Percentiles rank a stretch among this genome's conserved stretches.
phyloP scores from a whole-genome alignment of 53 echinoderm and acorn worm species.

The Apostichopus leukothele region DNA sequence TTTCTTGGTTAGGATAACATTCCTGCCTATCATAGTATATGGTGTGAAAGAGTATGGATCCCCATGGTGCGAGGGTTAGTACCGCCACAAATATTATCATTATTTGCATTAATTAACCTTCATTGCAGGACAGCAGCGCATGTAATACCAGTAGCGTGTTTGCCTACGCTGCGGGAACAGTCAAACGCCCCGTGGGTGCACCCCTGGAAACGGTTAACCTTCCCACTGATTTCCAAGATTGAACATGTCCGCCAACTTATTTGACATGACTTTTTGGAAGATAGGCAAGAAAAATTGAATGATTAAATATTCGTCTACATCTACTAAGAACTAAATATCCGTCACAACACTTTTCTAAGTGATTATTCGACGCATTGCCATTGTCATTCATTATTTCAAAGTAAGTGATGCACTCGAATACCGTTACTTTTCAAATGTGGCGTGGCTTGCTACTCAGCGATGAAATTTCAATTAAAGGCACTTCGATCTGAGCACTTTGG shows the following conservation, averaged over 20 bases:
- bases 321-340: too few relatives aligned
- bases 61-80: neutral
- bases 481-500: too few relatives aligned
- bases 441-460: too few relatives aligned
- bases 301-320: too few relatives aligned
- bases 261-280: neutral
- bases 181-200: constrained; percentile 4
- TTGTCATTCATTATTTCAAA: too few relatives aligned
- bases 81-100: constrained; percentile 2
- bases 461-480: too few relatives aligned
- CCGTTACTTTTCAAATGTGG: too few relatives aligned
- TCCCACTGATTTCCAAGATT: constrained; percentile 17
- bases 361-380: too few relatives aligned
- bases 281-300: too few relatives aligned
- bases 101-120: constrained; percentile 27
- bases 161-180: constrained; percentile 40
- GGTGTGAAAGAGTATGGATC: neutral
- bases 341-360: too few relatives aligned
- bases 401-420: too few relatives aligned
- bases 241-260: neutral
- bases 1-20: constrained; percentile 3
- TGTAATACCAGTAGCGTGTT: constrained; percentile 49
- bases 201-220: constrained; percentile 25
- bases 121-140: constrained; percentile 15
- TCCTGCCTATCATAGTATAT: neutral